phyloP scores from a whole-genome alignment of 2,797 vertebrate species.

The Myiothlypis chrysogaster region DNA sequence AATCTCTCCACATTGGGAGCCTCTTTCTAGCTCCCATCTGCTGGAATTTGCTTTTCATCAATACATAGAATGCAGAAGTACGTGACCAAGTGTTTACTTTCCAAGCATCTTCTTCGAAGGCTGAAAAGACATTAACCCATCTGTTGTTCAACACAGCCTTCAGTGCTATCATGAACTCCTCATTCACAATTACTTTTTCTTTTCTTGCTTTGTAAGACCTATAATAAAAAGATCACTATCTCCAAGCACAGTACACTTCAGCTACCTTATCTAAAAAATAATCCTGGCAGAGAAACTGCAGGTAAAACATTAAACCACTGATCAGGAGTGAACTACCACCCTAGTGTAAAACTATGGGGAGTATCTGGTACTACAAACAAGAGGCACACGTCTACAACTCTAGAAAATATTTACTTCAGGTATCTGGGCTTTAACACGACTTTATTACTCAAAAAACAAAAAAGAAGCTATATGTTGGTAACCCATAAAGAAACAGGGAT shows the following conservation, averaged over 20 bases:
- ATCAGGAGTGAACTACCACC: not conserved
- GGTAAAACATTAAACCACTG: not conserved
- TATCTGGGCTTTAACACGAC: not conserved
- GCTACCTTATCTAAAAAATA: not conserved
- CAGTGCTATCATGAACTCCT: not conserved
- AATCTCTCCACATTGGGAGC: not conserved
- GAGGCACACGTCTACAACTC: not conserved
- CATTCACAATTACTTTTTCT: not conserved
- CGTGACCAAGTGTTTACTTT: not conserved
- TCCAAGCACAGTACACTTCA: not conserved
- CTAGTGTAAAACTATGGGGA: not conserved
- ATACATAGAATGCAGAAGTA: not conserved
- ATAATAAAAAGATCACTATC: not conserved
- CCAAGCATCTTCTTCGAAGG: not conserved
- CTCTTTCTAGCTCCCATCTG: not conserved
- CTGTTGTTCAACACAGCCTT: not conserved
- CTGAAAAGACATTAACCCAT: not conserved
- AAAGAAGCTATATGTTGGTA: not conserved
- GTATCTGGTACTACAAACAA: not conserved
- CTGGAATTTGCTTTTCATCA: not conserved
- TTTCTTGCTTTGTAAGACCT: not conserved
- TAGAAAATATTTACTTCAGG: not conserved
- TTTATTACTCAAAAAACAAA: not conserved
- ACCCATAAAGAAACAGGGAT: not conserved
- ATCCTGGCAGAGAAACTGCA: not conserved